Evolutionary conservation across 2,113 vertebrate genomes (phyloP).

Genomic region (Acanthisitta chloris): DNA sequence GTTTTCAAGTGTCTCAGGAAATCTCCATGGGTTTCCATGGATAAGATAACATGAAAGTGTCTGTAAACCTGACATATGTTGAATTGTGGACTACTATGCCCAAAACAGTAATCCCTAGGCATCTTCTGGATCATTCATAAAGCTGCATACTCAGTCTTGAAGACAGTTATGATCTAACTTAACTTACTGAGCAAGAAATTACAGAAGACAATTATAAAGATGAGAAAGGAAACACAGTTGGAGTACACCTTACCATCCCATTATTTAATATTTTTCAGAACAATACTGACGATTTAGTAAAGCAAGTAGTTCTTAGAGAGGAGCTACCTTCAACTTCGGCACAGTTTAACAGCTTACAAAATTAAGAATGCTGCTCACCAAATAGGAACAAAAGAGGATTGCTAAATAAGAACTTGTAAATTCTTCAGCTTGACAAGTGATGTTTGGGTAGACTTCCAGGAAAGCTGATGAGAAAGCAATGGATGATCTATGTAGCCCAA

Average conservation of each 20-base stretch:
- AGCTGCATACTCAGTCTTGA: not conserved
- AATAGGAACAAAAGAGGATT: not conserved
- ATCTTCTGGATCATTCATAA: not conserved
- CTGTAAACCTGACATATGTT: not conserved
- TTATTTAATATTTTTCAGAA: not conserved
- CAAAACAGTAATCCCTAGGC: not conserved
- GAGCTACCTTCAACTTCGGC: not conserved
- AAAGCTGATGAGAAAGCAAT: not conserved
- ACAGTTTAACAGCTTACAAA: not conserved
- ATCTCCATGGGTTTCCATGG: not conserved
- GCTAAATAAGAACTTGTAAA: not conserved
- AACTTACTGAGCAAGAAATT: not conserved
- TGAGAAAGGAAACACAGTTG: not conserved
- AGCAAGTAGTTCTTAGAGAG: not conserved
- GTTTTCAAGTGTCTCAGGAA: constrained; percentile 35
- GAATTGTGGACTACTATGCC: not conserved
- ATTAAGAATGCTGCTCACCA: not conserved
- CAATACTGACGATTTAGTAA: not conserved
- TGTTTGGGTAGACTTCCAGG: not conserved
- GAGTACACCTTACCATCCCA: not conserved
- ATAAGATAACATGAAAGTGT: constrained; percentile 6
- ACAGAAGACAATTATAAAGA: not conserved
- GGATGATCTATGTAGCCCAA: accelerated
- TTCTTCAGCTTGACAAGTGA: not conserved
- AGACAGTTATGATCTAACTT: not conserved